Evolutionary conservation across 2,113 vertebrate genomes (phyloP).

Genomic region (Callipepla squamata): DNA sequence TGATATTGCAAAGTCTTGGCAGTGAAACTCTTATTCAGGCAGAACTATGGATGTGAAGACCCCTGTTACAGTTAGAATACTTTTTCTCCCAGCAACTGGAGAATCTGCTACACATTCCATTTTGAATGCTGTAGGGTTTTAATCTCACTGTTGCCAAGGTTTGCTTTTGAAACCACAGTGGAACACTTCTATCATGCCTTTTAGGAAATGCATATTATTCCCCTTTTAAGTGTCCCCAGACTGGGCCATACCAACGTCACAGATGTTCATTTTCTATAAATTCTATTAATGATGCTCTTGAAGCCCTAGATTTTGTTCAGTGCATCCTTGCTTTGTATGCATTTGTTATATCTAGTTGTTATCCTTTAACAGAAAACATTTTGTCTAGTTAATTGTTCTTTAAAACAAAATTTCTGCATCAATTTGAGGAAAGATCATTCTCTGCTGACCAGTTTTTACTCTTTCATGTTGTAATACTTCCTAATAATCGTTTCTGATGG

Average conservation of each 20-base stretch:
- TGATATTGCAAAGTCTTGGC: neutral
- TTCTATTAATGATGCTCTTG: neutral
- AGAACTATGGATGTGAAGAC: neutral
- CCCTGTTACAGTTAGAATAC: neutral
- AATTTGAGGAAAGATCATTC: neutral
- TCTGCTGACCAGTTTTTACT: neutral
- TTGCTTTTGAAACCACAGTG: constrained; percentile 20
- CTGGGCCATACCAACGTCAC: constrained; percentile 32
- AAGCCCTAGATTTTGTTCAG: neutral
- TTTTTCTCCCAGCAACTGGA: neutral
- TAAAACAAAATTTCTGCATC: neutral
- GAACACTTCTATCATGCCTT: constrained; percentile 37
- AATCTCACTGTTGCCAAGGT: constrained; percentile 48
- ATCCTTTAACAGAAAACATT: neutral
- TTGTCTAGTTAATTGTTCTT: neutral
- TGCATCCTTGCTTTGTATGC: neutral
- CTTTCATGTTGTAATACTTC: neutral
- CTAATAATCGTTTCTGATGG: neutral
- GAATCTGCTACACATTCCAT: neutral
- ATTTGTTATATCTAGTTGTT: neutral
- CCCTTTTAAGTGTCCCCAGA: neutral
- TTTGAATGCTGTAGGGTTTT: constrained; percentile 37
- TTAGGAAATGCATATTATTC: constrained; percentile 26
- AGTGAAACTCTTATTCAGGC: neutral
- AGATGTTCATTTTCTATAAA: constrained; percentile 54